Evolutionary conservation across 1,140 invertebrate genomes (phyloP).

Genomic region (Trissolcus basalis): DNA sequence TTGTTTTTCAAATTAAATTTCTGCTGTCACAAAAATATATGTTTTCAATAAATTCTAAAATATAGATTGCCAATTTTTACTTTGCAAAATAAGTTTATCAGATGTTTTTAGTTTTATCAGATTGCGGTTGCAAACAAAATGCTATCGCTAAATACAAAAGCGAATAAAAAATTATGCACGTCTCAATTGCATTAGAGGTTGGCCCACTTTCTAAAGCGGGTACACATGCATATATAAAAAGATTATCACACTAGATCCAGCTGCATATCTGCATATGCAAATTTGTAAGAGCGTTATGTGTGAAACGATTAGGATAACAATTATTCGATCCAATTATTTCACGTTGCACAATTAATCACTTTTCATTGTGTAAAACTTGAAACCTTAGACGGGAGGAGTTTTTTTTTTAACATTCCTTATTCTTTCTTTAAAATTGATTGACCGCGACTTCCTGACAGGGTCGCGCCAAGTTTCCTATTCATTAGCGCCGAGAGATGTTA

Average conservation of each 20-base stretch:
- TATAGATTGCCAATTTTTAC: too few relatives aligned
- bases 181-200: conserved; percentile 37
- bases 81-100: too few relatives aligned
- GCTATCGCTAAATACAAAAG: too few relatives aligned
- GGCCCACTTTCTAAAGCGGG: conserved; percentile 41
- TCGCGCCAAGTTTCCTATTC: background rate
- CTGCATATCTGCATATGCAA: conserved; percentile 34
- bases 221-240: conserved; percentile 26
- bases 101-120: too few relatives aligned
- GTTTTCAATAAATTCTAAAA: too few relatives aligned
- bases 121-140: background rate
- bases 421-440: background rate
- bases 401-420: too few relatives aligned
- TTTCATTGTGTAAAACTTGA: too few relatives aligned
- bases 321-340: conserved; percentile 6
- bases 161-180: conserved; percentile 19
- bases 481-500: background rate
- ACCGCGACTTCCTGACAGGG: background rate
- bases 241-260: conserved; percentile 41
- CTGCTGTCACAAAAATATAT: too few relatives aligned
- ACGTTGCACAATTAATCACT: background rate
- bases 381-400: too few relatives aligned
- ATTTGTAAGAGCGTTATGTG: conserved; percentile 31
- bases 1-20: too few relatives aligned
- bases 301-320: background rate